Conservation (phyloP, 92 coral and sea anemone species). For the Palythoa grandiflora region DNA sequence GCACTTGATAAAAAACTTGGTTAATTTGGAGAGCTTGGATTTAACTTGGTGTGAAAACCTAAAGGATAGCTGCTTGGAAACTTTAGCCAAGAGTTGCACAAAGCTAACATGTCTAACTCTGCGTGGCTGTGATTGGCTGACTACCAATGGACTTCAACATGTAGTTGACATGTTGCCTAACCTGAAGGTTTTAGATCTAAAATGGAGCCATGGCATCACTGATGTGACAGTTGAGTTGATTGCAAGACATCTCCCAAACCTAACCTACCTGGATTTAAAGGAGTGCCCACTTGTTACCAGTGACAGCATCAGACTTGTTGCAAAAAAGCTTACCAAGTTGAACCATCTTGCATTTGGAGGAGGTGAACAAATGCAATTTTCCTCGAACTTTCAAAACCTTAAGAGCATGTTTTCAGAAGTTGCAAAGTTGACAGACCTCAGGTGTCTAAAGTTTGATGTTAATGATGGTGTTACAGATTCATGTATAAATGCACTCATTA, state of each 20-base stretch:
- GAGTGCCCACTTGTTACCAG: constrained; percentile 90
- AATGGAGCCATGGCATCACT: constrained; percentile 87
- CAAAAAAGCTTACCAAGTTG: constrained; percentile 74
- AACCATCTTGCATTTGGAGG: constrained; percentile 89
- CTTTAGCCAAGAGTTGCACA: constrained; percentile 73
- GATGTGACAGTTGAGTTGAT: constrained; percentile 75
- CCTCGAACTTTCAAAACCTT: constrained; percentile 69
- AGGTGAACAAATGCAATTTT: constrained; percentile 83
- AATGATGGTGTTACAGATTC: constrained; percentile 81
- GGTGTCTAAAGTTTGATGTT: constrained; percentile 81
- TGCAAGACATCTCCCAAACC: constrained; percentile 76
- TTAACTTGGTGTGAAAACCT: constrained; percentile 91
- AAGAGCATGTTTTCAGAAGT: constrained; percentile 82
- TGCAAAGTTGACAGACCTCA: constrained; percentile 73
- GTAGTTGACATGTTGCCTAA: constrained; percentile 77
- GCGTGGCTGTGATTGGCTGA: constrained; percentile 94
- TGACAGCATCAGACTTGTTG: constrained; percentile 76
- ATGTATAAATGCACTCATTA: constrained; percentile 73
- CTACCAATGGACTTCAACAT: constrained; percentile 73
- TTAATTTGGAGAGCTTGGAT: constrained; percentile 76
- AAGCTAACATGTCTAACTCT: constrained; percentile 71
- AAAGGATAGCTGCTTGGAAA: constrained; percentile 77
- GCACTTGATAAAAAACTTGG: constrained; percentile 70
- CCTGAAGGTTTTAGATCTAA: constrained; percentile 77
- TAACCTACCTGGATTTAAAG: constrained; percentile 78